Base-by-base conservation (phyloP, 2,797 vertebrate species). In the Coccyzus lansbergi region DNA sequence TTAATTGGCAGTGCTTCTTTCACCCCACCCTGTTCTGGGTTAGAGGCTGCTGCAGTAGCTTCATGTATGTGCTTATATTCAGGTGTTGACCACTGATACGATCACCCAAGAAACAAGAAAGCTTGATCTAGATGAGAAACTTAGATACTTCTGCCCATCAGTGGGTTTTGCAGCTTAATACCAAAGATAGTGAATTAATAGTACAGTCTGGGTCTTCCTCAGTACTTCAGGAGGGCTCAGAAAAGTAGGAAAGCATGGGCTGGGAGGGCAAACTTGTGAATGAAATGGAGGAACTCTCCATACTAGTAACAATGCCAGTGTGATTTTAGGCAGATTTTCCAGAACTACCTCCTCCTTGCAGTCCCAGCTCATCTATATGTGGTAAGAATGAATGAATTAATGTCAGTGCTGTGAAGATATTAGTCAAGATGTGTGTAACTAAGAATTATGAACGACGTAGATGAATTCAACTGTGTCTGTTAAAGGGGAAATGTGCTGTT, bases 1-100 rank as follows among this genome's bases (percentile, higher is more conserved):
- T 96, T 95, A 96, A 94, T 93, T 94, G 90, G 40, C 20, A 93
- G 76, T 75, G 42, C 34, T 92, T 77, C 68, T 83, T 75, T 76
- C 42, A 80, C 15, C 46, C n/a, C 58, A 55, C 17, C 26, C 46
- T 36, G 13, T 26, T 72, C 42, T 2, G 62, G 33, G 65, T 25
- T 60, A 76, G 69, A 77, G 63, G 65, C 21, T 64, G 31, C 74
- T 84, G 67, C 44, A 11, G 59, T 34, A 17, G 22, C 22, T 82
- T 52, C 72, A 44, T 33, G 5, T 15, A 1, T 2, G 5, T 31
- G 22, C n/a, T 56, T 58, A 9, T 64, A 36, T 12, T 46, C 55
- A 31, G 65, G 17, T 31, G 22, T 15, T 52, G 84, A 13, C 42
- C 62, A 65, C 71, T 75, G 46, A 14, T 26, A 6, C 4, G 16